Conservation (phyloP, 1,140 invertebrate species). For the Drosophila obscura region DNA sequence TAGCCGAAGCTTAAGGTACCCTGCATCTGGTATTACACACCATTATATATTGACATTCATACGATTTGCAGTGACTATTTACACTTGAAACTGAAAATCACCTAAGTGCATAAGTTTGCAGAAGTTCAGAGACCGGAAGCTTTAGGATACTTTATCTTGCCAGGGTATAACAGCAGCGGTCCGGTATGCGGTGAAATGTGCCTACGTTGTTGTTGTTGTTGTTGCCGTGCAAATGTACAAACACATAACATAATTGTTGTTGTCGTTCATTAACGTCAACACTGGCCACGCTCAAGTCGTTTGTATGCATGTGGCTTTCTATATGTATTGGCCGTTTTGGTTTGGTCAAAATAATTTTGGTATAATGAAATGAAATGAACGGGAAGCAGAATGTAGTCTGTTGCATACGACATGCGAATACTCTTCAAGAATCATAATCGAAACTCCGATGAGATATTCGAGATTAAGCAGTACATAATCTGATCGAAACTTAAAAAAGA, state of each 20-base stretch:
- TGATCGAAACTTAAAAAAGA: too few relatives aligned
- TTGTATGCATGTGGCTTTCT: constrained; percentile 23
- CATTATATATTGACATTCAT: too few relatives aligned
- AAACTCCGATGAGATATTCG: too few relatives aligned
- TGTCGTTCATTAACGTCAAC: constrained; percentile 53
- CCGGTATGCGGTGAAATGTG: constrained; percentile 15
- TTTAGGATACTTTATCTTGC: too few relatives aligned
- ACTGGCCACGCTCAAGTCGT: constrained; percentile 29
- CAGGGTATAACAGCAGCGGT: constrained; percentile 4
- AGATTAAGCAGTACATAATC: too few relatives aligned
- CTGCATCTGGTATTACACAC: too few relatives aligned
- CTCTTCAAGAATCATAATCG: background rate
- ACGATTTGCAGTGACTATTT: too few relatives aligned
- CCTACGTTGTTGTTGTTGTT: background rate
- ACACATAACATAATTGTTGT: constrained; percentile 24
- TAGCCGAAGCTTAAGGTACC: too few relatives aligned
- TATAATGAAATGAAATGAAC: constrained; percentile 9
- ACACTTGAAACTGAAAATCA: too few relatives aligned
- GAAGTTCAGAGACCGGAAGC: too few relatives aligned
- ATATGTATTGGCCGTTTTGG: constrained; percentile 21
- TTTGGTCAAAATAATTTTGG: constrained; percentile 42
- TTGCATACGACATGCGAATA: background rate
- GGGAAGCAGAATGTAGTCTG: background rate
- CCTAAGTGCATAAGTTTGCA: too few relatives aligned
- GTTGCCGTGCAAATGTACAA: constrained; percentile 12